These are phyloP conservation scores for Hydriomena furcata DNA, from an alignment of 2,888 invertebrate species.

Conservation along the genomic window DNA sequence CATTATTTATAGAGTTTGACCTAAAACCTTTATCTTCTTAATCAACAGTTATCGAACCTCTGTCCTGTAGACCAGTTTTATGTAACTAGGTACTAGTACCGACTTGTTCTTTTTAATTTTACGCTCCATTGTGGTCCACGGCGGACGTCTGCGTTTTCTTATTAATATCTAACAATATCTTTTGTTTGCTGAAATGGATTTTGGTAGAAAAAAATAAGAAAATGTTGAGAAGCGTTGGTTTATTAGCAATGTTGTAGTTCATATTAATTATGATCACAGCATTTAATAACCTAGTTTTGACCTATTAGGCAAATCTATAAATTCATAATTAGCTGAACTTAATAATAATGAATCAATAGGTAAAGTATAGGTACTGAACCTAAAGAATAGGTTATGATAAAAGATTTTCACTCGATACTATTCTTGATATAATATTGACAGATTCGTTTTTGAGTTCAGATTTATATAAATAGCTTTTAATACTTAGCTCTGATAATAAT, in stretches of 20 bases:
- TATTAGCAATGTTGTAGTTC: slow-evolving; percentile 20
- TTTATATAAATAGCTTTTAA: too few relatives aligned
- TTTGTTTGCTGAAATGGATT: slow-evolving; percentile 15
- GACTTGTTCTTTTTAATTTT: slow-evolving; percentile 45
- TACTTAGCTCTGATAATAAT: too few relatives aligned
- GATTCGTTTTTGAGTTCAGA: too few relatives aligned
- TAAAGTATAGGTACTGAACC: too few relatives aligned
- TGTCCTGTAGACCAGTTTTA: slow-evolving; percentile 49
- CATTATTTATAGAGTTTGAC: too few relatives aligned
- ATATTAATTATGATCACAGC: slow-evolving; percentile 21
- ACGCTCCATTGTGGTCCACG: slow-evolving; percentile 46
- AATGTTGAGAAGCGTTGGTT: slow-evolving; percentile 44
- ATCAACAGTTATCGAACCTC: slow-evolving; percentile 46
- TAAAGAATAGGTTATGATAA: too few relatives aligned
- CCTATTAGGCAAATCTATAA: slow-evolving; percentile 15
- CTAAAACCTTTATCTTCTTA: too few relatives aligned
- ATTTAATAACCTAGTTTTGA: slow-evolving; percentile 21
- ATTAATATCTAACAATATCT: slow-evolving; percentile 30
- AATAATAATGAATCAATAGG: too few relatives aligned
- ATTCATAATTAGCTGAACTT: neutral
- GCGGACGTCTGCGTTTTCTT: slow-evolving; percentile 34
- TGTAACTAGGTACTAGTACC: slow-evolving; percentile 35
- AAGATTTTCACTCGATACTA: too few relatives aligned
- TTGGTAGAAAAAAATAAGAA: slow-evolving; percentile 12
- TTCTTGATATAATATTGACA: too few relatives aligned